Percentiles rank a stretch among this genome's conserved stretches.
Conservation (phyloP, 1,140 invertebrate genomes). For the Calosoma granatense region DNA sequence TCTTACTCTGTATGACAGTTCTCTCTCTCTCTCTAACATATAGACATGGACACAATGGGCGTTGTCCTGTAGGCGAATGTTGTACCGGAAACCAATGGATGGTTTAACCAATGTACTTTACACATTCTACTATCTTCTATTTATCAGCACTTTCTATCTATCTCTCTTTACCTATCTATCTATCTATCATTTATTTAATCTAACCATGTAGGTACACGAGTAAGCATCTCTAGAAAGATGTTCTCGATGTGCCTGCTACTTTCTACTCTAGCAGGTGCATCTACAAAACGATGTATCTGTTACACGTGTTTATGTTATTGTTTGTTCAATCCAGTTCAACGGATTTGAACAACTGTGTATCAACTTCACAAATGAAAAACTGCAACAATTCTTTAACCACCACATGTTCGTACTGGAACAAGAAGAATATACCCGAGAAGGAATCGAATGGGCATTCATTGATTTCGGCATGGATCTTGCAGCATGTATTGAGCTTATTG, state of each 20-base stretch:
- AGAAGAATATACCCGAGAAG: slow-evolving; percentile 94
- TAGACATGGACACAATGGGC: neutral
- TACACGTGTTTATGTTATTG: slow-evolving; percentile 4
- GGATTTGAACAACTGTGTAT: slow-evolving; percentile 98
- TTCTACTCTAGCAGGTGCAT: slow-evolving; percentile 15
- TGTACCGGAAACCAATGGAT: neutral
- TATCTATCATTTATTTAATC: too few relatives aligned
- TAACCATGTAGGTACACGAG: neutral
- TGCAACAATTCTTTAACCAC: slow-evolving; percentile 98
- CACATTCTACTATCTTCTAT: neutral
- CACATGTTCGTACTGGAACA: slow-evolving; percentile 98
- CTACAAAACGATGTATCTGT: slow-evolving; percentile 13
- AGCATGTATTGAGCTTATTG: slow-evolving; percentile 94
- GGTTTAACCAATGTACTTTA: neutral
- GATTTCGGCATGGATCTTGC: slow-evolving; percentile 97
- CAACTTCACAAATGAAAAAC: slow-evolving; percentile 96
- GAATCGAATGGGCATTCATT: slow-evolving; percentile 93
- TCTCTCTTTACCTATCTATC: neutral
- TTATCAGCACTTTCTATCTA: neutral
- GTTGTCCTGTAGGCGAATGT: neutral
- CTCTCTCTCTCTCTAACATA: neutral
- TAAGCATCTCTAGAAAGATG: neutral
- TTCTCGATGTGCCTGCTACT: neutral
- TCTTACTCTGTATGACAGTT: neutral
- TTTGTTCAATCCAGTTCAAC: slow-evolving; percentile 66